Conservation (phyloP, 2,888 invertebrate species). For the Cotesia congregata region DNA sequence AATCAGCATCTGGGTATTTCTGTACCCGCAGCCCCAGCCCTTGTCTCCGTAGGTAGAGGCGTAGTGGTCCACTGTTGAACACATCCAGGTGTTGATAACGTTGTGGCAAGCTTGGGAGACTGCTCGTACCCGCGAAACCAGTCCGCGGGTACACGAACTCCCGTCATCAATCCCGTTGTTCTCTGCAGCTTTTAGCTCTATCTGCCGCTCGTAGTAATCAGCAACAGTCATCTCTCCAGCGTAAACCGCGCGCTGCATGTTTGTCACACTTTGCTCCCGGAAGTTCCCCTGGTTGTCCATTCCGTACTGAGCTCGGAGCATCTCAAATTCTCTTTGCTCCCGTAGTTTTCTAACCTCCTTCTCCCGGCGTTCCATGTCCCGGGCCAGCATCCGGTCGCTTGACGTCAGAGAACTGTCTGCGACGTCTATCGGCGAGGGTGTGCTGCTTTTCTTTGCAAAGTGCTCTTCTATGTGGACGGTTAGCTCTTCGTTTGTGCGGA, state of each 20-base stretch:
- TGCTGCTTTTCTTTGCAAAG: conserved; percentile 72
- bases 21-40: conserved; percentile 94
- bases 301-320: conserved; percentile 86
- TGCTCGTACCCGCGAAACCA: conserved; percentile 72
- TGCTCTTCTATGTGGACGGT: conserved; percentile 86
- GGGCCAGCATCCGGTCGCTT: conserved; percentile 72
- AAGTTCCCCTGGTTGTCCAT: conserved; percentile 91
- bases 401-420: conserved; percentile 68
- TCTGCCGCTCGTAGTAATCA: conserved; percentile 87
- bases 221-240: conserved; percentile 88
- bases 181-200: conserved; percentile 82
- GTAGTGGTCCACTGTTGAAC: conserved; percentile 88
- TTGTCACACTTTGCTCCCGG: conserved; percentile 82
- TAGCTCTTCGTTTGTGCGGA: conserved; percentile 73
- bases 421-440: conserved; percentile 64
- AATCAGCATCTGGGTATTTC: conserved; percentile 93
- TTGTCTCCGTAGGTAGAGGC: conserved; percentile 90
- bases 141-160: conserved; percentile 80
- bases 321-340: conserved; percentile 86
- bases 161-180: conserved; percentile 87
- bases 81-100: conserved; percentile 80
- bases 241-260: conserved; percentile 86
- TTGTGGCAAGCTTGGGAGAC: conserved; percentile 72
- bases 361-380: conserved; percentile 73
- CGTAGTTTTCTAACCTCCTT: conserved; percentile 80